Evolutionary conservation across 2,888 invertebrate species (phyloP), one percentile per base, ranked within the genome.

Genomic region (Ornithoptera alexandrae): DNA sequence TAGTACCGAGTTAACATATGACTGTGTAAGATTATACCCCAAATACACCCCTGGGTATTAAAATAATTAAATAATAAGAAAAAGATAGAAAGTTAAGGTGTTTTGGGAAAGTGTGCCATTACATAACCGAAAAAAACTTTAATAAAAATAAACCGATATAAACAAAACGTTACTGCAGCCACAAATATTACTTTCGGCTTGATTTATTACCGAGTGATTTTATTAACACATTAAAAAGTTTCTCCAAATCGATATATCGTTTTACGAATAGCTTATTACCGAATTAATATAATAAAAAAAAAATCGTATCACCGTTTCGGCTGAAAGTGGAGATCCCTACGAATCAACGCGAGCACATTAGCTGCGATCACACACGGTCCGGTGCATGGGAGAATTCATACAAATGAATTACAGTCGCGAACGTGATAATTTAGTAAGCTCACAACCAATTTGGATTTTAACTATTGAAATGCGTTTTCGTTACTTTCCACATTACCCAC

Each of bases 381-480:
- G 78, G 82, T 71, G 78, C 84, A 83, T 89, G 91, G 84, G 91
- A 90, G 87, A 84, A 76, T 85, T 82, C 77, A 76, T 83, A 87
- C 85, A 88, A 89, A 89, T 88, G 87, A 89, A 89, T 90, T 85
- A 87, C 82, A 75, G 78, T 73, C 74, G 77, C 76, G 81, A 85
- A 90, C 84, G 86, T 85, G 90, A 89, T 92, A 88, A 91, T 91
- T 90, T 87, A 82, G 84, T 84, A 86, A 87, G 85, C 81, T 84
- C 83, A 81, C 85, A 78, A 84, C 86, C 89, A 90, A 90, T 90
- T 90, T 88, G 82, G 82, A 80, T 83, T 84, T 83, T 84, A 85
- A 80, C 88, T 89, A 90, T 92, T 89, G 90, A 87, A 91, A 92
- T 91, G 89, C 88, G 84, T 89, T 91, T 91, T 92, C 88, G 89